Percentiles rank a stretch among this genome's conserved stretches.
Conservation (phyloP, 2,797 vertebrate genomes). For the Sciaenops ocellatus region DNA sequence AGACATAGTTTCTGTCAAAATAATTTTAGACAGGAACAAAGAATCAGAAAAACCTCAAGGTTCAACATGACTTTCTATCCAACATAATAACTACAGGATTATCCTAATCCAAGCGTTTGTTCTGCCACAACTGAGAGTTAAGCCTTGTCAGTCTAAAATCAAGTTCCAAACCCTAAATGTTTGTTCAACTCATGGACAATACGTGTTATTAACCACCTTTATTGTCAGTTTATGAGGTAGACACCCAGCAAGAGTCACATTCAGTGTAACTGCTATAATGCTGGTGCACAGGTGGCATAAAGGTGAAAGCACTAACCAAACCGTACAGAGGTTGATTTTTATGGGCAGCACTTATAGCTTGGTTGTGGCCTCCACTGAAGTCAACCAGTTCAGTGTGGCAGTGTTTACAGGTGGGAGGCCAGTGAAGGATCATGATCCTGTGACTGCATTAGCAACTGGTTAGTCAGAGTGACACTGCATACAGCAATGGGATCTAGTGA, state of each 20-base stretch:
- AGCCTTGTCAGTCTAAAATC: slow-evolving; percentile 17
- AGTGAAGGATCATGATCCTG: slow-evolving; percentile 5
- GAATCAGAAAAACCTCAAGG: neutral
- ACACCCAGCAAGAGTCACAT: neutral
- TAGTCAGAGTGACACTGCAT: too few species aligned
- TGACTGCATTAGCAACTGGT: neutral
- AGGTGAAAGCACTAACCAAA: neutral
- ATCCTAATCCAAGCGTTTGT: slow-evolving; percentile 18
- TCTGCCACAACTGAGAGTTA: slow-evolving; percentile 14
- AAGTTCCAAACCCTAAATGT: neutral
- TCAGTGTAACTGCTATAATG: neutral
- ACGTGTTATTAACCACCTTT: neutral
- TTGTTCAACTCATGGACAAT: slow-evolving; percentile 5
- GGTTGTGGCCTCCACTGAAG: neutral
- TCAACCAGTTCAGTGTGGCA: neutral
- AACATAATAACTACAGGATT: slow-evolving; percentile 12
- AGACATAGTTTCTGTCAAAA: neutral
- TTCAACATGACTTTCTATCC: slow-evolving; percentile 1
- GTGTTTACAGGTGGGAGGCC: neutral
- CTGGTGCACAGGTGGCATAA: neutral
- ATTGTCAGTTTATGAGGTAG: neutral
- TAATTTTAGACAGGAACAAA: neutral
- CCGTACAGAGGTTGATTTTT: neutral
- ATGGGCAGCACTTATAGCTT: neutral
- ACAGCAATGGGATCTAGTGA: too few species aligned